phyloP scores from a whole-genome alignment of 2,888 invertebrate genomes.

The Trachelus stipa region DNA sequence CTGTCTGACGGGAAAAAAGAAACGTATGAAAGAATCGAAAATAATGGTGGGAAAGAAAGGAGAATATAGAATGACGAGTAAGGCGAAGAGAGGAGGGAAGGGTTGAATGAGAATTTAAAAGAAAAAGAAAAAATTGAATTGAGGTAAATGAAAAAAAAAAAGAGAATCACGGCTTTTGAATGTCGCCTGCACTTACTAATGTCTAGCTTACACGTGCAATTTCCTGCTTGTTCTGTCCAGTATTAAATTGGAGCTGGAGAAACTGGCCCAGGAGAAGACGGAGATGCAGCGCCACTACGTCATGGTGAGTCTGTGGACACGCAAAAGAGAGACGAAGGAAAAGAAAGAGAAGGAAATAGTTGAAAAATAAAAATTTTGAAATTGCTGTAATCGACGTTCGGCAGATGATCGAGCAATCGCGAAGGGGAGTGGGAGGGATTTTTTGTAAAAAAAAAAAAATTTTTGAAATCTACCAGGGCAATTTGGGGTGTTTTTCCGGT shows the following conservation, averaged over 20 bases:
- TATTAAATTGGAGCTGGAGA: slow-evolving; percentile 87
- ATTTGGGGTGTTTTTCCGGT: too few species aligned
- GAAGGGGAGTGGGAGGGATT: too few species aligned
- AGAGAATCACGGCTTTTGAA: slow-evolving; percentile 40
- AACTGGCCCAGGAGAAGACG: slow-evolving; percentile 86
- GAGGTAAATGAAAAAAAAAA: too few species aligned
- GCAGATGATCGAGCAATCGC: too few species aligned
- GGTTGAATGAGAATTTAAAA: neutral
- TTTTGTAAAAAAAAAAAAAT: too few species aligned
- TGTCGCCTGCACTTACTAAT: slow-evolving; percentile 59
- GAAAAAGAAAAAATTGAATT: slow-evolving; percentile 3
- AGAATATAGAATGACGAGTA: too few species aligned
- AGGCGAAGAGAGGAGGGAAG: neutral
- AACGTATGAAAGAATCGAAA: too few species aligned
- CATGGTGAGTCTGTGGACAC: slow-evolving; percentile 75
- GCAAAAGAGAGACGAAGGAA: neutral
- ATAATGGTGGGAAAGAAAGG: too few species aligned
- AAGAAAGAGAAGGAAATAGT: neutral
- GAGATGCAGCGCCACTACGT: slow-evolving; percentile 91
- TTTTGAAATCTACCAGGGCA: too few species aligned
- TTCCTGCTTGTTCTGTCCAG: slow-evolving; percentile 69
- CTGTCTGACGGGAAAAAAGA: too few species aligned
- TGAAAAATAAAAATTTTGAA: neutral
- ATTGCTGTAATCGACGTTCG: too few species aligned
- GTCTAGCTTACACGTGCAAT: slow-evolving; percentile 60